Conservation (phyloP, 2,113 vertebrate species). For the Lepus timidus region DNA sequence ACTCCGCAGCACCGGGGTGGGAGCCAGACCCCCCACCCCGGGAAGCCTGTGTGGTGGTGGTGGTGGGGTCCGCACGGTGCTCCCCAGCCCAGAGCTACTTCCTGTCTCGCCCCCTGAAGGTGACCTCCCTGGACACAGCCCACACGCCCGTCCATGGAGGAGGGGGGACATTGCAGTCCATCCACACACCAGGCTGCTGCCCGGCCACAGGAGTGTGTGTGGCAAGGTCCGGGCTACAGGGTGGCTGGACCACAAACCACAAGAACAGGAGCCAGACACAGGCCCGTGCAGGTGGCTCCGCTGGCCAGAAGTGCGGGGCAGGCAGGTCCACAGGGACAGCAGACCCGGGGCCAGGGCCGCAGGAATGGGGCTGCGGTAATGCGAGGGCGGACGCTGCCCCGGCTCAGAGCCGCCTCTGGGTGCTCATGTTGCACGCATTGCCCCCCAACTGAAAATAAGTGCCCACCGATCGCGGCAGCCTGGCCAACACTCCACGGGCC, state of each 20-base stretch:
- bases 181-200: neutral
- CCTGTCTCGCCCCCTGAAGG: neutral
- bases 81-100: neutral
- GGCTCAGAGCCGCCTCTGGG: too few species aligned
- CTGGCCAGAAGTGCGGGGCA: too few species aligned
- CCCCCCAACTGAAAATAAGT: too few species aligned
- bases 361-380: too few species aligned
- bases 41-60: neutral
- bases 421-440: too few species aligned
- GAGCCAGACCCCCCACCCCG: neutral
- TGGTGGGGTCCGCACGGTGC: neutral
- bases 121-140: neutral
- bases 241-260: neutral
- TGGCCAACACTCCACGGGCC: neutral
- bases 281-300: too few species aligned
- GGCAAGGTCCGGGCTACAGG: rapidly evolving
- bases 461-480: too few species aligned
- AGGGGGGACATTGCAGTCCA: too few species aligned
- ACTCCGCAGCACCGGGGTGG: too few species aligned
- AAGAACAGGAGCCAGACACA: neutral
- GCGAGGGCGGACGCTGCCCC: too few species aligned
- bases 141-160: rapidly evolving
- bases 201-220: neutral
- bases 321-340: neutral
- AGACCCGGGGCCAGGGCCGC: too few species aligned